Base-by-base conservation (phyloP, 1,140 invertebrate species). In the Neuroterus valhalla region DNA sequence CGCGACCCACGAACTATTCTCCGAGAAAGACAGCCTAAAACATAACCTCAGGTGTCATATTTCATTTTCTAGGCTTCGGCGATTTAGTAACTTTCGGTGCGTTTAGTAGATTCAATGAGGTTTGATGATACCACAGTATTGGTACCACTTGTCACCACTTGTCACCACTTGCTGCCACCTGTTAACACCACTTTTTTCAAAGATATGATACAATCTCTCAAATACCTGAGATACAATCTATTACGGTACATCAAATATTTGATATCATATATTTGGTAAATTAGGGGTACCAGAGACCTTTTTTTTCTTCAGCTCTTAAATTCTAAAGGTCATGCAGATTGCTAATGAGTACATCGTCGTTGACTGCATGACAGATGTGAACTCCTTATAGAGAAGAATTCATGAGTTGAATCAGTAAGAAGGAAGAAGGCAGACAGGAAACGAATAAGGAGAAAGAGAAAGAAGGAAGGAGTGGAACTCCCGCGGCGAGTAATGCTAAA, bases 401-500 rank as follows among this genome's bases (percentile, higher is more conserved):
- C 6, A 38, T 38, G 10, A 38, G 4, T 38, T 38, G 31, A 71
- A 68, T 23, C 50, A 52, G 42, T 19, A 11, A 46, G 46, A 74
- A 67, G 21, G 69, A 71, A 48, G 10, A 19, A 43, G 38, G n/a
- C 10, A 12, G 11, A 50, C 23, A 66, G 52, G 42, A 66, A 48
- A 48, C 8, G 17, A 71, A 68, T 68, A 23, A 76, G 69, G 68
- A 66, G 15, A 66, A 46, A 48, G 46, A 50, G 31, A 26, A 68
- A 71, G 31, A 38, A 8, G 31, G 31, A 38, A 38, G 70, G 42
- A 23, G 42, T 44, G 48, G 76, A 74, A 82, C 75, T 84, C 82
- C 85, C 75, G 81, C 78, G 73, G 84, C 77, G 82, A 78, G 52
- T 70, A 71, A 71, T 67, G 75, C 70, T 82, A 84, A 87, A 85